Evolutionary conservation across 2,113 vertebrate genomes (phyloP).

Genomic region (Mungos mungo): DNA sequence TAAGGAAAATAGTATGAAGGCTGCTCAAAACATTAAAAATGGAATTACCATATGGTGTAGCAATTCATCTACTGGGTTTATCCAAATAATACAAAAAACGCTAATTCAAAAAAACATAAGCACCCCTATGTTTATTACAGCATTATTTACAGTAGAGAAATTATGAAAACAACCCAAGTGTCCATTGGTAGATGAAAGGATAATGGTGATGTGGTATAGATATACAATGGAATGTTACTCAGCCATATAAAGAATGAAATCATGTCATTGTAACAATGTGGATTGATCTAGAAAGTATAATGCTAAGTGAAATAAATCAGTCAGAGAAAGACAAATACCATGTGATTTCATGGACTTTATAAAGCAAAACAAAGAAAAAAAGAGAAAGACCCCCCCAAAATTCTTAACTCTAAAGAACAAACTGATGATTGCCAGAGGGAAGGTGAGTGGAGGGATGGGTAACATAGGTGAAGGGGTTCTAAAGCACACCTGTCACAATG

Average conservation of each 20-base stretch:
- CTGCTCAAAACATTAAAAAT: background rate
- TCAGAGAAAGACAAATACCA: background rate
- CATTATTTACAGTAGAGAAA: background rate
- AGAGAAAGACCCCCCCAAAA: too few relatives aligned
- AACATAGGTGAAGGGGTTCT: background rate
- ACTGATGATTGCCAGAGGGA: too few relatives aligned
- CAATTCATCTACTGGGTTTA: background rate
- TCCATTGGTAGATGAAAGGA: background rate
- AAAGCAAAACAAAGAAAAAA: too few relatives aligned
- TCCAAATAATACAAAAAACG: background rate
- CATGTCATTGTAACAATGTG: background rate
- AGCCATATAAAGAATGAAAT: background rate
- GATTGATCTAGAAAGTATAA: background rate
- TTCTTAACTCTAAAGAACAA: too few relatives aligned
- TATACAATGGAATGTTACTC: background rate
- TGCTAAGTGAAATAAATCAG: background rate
- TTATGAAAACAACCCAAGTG: background rate
- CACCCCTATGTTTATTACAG: background rate
- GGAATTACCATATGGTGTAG: background rate
- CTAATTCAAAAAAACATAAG: background rate
- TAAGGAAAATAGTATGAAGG: background rate
- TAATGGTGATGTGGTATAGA: background rate
- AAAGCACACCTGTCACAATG: background rate
- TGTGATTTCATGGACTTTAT: background rate
- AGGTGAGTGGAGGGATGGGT: background rate